Conservation (phyloP, 2,797 vertebrate genomes). For the Bovichtus variegatus region DNA sequence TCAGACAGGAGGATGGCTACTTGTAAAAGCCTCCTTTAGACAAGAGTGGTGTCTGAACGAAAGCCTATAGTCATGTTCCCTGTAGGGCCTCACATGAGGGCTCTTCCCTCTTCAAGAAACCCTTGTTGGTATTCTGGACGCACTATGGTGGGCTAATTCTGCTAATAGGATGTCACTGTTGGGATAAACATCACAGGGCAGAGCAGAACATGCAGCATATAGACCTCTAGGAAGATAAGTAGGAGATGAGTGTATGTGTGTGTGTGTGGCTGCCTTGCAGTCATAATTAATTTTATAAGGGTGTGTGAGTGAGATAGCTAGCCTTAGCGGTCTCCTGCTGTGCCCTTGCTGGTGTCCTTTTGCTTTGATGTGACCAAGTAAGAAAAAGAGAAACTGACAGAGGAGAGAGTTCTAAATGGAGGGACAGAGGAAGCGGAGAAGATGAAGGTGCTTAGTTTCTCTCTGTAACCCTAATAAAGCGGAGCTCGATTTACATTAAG, state of each 20-base stretch:
- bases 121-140: conserved; percentile 69
- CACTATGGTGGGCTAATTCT: conserved; percentile 63
- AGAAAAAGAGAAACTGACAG: conserved; percentile 21
- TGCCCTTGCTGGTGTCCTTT: conserved; percentile 73
- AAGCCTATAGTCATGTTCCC: conserved; percentile 51
- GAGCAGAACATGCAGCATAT: conserved; percentile 66
- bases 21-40: conserved; percentile 58
- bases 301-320: conserved; percentile 61
- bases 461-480: conserved; percentile 1
- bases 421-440: conserved; percentile 28
- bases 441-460: conserved; percentile 42
- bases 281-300: conserved; percentile 75
- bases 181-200: conserved; percentile 80
- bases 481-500: background rate
- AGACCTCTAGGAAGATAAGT: conserved; percentile 71
- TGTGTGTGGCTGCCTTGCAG: conserved; percentile 53
- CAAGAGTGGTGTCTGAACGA: conserved; percentile 50
- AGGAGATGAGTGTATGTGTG: conserved; percentile 33
- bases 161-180: conserved; percentile 76
- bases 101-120: conserved; percentile 31
- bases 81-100: conserved; percentile 18
- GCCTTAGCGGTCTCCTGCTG: conserved; percentile 65
- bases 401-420: conserved; percentile 18
- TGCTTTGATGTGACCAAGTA: conserved; percentile 71
- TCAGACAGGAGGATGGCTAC: conserved; percentile 53